Conservation (phyloP, 2,888 invertebrate genomes). For the Clepsis dumicolana region DNA sequence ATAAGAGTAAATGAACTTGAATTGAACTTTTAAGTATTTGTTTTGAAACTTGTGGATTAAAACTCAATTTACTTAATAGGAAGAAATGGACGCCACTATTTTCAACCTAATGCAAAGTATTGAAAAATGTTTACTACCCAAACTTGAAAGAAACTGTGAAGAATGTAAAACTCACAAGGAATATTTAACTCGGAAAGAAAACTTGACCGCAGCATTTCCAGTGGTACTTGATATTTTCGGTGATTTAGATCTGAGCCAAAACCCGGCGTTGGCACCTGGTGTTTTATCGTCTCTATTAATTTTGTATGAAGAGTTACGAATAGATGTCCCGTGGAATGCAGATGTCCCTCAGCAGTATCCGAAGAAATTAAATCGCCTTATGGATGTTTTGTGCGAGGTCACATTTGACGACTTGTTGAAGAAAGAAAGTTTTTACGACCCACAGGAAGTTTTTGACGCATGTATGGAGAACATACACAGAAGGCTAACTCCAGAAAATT, state of each 20-base stretch:
- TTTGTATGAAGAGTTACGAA: slow-evolving; percentile 64
- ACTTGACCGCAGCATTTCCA: slow-evolving; percentile 56
- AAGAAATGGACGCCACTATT: slow-evolving; percentile 12
- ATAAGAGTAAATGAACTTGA: too few relatives aligned
- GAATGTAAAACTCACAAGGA: slow-evolving; percentile 64
- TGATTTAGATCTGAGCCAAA: slow-evolving; percentile 54
- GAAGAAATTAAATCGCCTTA: slow-evolving; percentile 58
- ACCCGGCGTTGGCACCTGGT: slow-evolving; percentile 49
- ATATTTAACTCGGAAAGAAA: slow-evolving; percentile 60
- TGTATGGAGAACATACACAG: slow-evolving; percentile 65
- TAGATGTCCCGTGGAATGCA: slow-evolving; percentile 64
- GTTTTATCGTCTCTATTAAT: slow-evolving; percentile 63
- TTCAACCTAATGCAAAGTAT: slow-evolving; percentile 50
- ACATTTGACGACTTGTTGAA: slow-evolving; percentile 58
- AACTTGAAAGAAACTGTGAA: slow-evolving; percentile 64
- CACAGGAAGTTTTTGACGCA: slow-evolving; percentile 69
- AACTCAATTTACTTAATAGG: background rate
- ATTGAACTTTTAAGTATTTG: background rate
- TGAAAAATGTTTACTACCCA: slow-evolving; percentile 62
- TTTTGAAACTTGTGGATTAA: background rate
- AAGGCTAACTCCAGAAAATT: slow-evolving; percentile 64
- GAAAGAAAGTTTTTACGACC: slow-evolving; percentile 53
- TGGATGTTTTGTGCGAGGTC: slow-evolving; percentile 58
- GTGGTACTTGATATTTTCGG: slow-evolving; percentile 57
- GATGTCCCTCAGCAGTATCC: slow-evolving; percentile 56